Evolutionary conservation across 2,888 invertebrate genomes (phyloP).

Genomic region (Epinotia nisella): DNA sequence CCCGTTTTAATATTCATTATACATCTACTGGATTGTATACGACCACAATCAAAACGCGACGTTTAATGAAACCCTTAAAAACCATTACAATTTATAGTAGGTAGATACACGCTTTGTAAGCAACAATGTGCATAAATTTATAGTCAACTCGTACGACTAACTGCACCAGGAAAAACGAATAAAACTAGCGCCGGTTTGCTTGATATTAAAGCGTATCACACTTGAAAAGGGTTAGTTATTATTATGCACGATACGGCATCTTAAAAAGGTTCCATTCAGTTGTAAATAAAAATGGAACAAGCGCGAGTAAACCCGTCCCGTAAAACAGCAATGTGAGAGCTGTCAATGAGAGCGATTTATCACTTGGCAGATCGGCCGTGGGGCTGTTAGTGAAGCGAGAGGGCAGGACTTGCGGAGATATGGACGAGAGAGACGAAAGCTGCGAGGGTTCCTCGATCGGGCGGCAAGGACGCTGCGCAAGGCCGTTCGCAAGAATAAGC

Average conservation of each 20-base stretch:
- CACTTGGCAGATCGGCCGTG: slow-evolving; percentile 66
- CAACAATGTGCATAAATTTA: slow-evolving; percentile 72
- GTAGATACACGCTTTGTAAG: slow-evolving; percentile 52
- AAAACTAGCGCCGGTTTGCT: slow-evolving; percentile 46
- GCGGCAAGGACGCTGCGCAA: slow-evolving; percentile 78
- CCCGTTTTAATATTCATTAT: slow-evolving; percentile 77
- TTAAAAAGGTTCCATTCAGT: slow-evolving; percentile 68
- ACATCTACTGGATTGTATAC: slow-evolving; percentile 68
- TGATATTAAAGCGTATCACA: slow-evolving; percentile 58
- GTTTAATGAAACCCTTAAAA: slow-evolving; percentile 41
- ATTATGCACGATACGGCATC: slow-evolving; percentile 65
- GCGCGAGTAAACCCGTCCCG: slow-evolving; percentile 64
- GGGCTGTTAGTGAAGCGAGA: slow-evolving; percentile 60
- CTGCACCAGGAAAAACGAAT: slow-evolving; percentile 57
- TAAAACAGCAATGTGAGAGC: slow-evolving; percentile 67
- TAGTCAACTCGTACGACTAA: slow-evolving; percentile 62
- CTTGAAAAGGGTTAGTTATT: slow-evolving; percentile 66
- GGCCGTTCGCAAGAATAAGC: slow-evolving; percentile 71
- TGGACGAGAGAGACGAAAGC: slow-evolving; percentile 58
- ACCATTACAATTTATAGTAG: slow-evolving; percentile 67
- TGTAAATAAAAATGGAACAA: slow-evolving; percentile 72
- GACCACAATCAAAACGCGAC: slow-evolving; percentile 57
- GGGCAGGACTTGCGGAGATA: slow-evolving; percentile 50
- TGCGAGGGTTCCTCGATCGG: slow-evolving; percentile 62
- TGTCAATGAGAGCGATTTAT: slow-evolving; percentile 76